Evolutionary conservation across 2,888 invertebrate genomes (phyloP), one percentile per base, ranked within the genome.

Genomic region (Sesamia inferens): DNA sequence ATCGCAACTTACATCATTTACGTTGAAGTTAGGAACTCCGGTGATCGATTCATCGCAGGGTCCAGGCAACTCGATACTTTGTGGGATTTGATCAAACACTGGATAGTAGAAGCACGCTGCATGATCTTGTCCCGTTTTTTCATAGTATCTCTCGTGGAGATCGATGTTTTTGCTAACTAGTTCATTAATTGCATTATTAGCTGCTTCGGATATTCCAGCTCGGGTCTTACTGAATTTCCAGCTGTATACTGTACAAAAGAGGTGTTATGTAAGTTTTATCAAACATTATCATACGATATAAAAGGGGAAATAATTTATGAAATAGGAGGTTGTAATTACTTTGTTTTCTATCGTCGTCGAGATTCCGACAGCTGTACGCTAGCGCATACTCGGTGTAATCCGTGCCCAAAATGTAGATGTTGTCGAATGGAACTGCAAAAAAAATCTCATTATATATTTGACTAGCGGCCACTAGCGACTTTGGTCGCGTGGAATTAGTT

Each of bases 351-450:
- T 86, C 78, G 44, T 68, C 83, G 6, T 78, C 81, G 3, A 92
- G 42, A 74, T 93, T 87, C 42, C 92, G 92, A 89, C 98, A 98
- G 66, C 97, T 97, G 94, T 97, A 97, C 5, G 97, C 93, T 0
- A 98, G 95, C 0, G 97, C 96, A 85, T 96, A 97, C 64, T 95
- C 96, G 0, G 89, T 91, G 90, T 98, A 97, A 88, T 97, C 97
- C 0, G 97, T 97, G 59, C 95, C 97, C 76, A 98, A 88, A 58
- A 98, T 92, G 96, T 97, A 97, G 0, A 97, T 96, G 2, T 96
- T 95, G 44, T 88, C 78, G 67, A 91, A 88, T 31, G 86, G 86
- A 51, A 84, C 94, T 95, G 90, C 24, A 90, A 90, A 67, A 39
- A 39, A 31, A 42, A 42, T 8, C 8, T 13, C 24, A 6, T 16